phyloP scores from a whole-genome alignment of 2,888 invertebrate species.

The Apamea anceps region DNA sequence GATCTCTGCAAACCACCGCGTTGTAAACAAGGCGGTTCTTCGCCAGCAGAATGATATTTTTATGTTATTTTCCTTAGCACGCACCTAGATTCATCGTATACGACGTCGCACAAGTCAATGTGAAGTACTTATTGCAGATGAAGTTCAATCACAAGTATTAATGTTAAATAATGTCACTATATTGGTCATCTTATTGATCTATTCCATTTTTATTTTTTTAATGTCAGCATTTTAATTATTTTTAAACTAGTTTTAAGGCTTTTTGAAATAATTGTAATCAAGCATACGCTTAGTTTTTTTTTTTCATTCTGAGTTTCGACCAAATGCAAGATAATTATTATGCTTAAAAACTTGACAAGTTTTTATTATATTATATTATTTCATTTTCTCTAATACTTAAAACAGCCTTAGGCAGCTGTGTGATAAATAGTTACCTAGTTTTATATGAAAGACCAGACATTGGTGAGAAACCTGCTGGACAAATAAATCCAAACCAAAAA shows the following conservation, averaged over 20 bases:
- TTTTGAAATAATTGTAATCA: constrained; percentile 15
- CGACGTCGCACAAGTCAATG: constrained; percentile 97
- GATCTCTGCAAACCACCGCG: no score
- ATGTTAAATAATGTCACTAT: not conserved
- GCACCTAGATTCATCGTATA: constrained; percentile 95
- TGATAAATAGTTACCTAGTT: constrained; percentile 58
- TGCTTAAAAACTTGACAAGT: not conserved
- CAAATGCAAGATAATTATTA: constrained; percentile 2
- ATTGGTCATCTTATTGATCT: constrained; percentile 12
- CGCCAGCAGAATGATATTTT: not conserved
- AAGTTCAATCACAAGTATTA: constrained; percentile 95
- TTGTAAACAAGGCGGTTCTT: not conserved
- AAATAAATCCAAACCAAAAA: constrained; percentile 30
- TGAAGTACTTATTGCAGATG: constrained; percentile 96
- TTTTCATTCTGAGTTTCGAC: not conserved
- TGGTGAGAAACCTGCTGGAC: not conserved
- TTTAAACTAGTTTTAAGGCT: constrained; percentile 19
- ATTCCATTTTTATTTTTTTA: constrained; percentile 13
- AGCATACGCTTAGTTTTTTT: not conserved
- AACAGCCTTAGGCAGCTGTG: constrained; percentile 21
- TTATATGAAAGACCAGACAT: constrained; percentile 2
- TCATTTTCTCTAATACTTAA: not conserved
- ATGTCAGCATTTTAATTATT: not conserved
- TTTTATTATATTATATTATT: constrained; percentile 1
- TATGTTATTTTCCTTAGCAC: constrained; percentile 74